phyloP scores from a whole-genome alignment of 1,140 invertebrate species.

The Hypsibius dujardini region DNA sequence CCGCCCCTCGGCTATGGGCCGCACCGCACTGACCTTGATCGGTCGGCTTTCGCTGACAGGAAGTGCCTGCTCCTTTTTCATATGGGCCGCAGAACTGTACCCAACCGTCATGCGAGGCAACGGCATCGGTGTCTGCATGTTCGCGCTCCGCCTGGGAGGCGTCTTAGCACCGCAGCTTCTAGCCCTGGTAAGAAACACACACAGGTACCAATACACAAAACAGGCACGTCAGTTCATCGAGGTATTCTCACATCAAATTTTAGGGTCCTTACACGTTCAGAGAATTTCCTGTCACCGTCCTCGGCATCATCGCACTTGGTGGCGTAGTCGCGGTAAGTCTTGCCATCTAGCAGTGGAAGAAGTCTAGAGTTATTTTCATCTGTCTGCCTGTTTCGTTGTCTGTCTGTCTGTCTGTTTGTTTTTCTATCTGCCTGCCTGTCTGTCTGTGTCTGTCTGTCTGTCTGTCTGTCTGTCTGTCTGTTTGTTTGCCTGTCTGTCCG shows the following conservation, averaged over 20 bases:
- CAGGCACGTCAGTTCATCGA: background rate
- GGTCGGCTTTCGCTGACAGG: background rate
- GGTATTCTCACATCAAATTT: background rate
- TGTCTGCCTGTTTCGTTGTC: too few species aligned
- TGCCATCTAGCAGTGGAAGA: too few species aligned
- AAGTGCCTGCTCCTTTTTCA: background rate
- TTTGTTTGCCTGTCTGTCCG: too few species aligned
- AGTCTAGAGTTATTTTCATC: too few species aligned
- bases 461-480: too few species aligned
- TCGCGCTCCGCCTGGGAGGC: background rate
- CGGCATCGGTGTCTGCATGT: background rate
- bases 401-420: too few species aligned
- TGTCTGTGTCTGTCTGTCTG: too few species aligned
- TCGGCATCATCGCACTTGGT: background rate
- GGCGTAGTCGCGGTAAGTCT: background rate
- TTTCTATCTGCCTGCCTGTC: too few species aligned
- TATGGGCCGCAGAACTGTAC: background rate
- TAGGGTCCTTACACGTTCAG: slow-evolving; percentile 1
- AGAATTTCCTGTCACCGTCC: background rate
- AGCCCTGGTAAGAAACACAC: background rate
- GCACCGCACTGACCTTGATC: background rate
- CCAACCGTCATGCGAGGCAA: slow-evolving; percentile 5
- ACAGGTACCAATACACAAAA: too few species aligned
- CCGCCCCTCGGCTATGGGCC: background rate
- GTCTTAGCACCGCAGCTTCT: background rate